Conservation (phyloP, 1,140 invertebrate genomes). For the Drosophila pallidifrons region DNA sequence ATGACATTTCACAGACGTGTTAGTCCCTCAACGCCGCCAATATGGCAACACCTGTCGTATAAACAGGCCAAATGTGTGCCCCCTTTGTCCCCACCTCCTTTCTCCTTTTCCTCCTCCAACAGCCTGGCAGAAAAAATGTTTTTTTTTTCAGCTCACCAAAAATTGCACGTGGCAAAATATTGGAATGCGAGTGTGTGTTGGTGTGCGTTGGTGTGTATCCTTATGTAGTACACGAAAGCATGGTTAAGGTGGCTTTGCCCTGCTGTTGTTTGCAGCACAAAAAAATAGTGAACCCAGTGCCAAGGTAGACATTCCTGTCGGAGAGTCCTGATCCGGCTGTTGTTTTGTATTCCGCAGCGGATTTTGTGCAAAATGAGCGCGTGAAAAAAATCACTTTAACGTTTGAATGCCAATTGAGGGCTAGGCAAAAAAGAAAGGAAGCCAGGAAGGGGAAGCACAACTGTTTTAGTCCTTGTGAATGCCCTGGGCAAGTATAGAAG, state of each 20-base stretch:
- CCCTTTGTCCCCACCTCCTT: background rate
- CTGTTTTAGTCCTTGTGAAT: constrained; percentile 3
- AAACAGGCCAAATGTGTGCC: constrained; percentile 58
- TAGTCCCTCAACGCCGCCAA: constrained; percentile 72
- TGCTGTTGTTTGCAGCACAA: constrained; percentile 22
- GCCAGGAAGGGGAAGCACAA: background rate
- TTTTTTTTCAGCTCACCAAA: constrained; percentile 41
- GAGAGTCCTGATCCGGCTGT: constrained; percentile 19
- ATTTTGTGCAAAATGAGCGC: constrained; percentile 47
- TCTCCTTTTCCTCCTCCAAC: background rate
- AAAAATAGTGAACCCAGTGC: constrained; percentile 60
- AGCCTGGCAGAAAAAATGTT: background rate
- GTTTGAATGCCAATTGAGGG: constrained; percentile 76
- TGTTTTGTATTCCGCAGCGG: constrained; percentile 68
- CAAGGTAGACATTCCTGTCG: background rate
- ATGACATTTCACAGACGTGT: constrained; percentile 84
- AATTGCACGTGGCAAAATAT: constrained; percentile 45
- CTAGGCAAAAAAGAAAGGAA: background rate
- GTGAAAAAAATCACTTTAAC: constrained; percentile 78
- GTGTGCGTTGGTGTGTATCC: background rate
- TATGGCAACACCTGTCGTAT: constrained; percentile 79
- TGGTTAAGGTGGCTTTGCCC: background rate
- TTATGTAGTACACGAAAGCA: constrained; percentile 4
- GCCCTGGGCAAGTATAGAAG: constrained; percentile 1
- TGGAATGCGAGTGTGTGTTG: constrained; percentile 14